Percentiles rank a stretch among this genome's conserved stretches.
phyloP scores from a whole-genome alignment of 2,113 vertebrate genomes.

The Hystrix brachyura region DNA sequence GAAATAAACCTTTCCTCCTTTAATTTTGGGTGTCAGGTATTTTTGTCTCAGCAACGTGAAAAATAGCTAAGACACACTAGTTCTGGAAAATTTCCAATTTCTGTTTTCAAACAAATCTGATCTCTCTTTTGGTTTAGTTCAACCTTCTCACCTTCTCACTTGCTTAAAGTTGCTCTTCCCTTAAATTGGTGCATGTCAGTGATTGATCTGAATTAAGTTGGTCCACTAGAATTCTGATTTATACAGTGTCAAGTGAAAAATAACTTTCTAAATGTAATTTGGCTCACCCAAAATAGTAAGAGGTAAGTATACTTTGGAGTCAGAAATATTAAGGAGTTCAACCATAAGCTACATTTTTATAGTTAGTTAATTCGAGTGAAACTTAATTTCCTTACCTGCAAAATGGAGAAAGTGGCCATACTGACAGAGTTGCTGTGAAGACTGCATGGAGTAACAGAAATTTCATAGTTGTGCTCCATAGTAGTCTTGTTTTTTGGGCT shows the following conservation, averaged over 20 bases:
- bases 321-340: background rate
- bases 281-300: background rate
- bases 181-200: background rate
- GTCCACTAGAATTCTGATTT: background rate
- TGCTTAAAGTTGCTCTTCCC: background rate
- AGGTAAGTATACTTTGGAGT: background rate
- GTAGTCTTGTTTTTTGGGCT: background rate
- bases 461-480: background rate
- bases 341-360: background rate
- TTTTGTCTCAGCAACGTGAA: too few species aligned
- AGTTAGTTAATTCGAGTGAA: background rate
- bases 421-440: too few species aligned
- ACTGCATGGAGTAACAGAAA: background rate
- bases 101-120: background rate
- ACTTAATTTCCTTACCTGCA: background rate
- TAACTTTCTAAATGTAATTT: background rate
- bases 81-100: background rate
- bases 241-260: background rate
- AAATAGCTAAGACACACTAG: too few species aligned
- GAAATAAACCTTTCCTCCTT: too few species aligned
- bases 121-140: background rate
- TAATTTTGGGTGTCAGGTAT: too few species aligned
- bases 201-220: background rate
- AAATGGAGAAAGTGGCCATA: background rate
- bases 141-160: background rate